Percentiles rank a stretch among this genome's conserved stretches.
phyloP scores from a whole-genome alignment of 1,140 invertebrate genomes.

The Drosophila bifasciata region DNA sequence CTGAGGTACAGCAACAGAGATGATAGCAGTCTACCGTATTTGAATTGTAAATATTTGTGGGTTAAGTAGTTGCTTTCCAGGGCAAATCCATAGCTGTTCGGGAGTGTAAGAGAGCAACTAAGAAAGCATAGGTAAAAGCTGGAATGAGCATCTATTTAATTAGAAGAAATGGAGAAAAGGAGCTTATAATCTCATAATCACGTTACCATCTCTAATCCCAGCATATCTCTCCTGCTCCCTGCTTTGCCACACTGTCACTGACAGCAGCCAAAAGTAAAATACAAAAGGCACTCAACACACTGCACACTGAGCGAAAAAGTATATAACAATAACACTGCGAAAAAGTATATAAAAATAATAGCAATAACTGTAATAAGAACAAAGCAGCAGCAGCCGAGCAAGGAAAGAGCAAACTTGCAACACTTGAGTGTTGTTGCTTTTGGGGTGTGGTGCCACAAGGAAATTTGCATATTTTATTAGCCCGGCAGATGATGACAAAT shows the following conservation, averaged over 20 bases:
- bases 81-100: too few relatives aligned
- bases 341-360: slow-evolving; percentile 6
- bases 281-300: not conserved
- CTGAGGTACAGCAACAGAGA: too few relatives aligned
- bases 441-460: slow-evolving; percentile 51
- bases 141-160: too few relatives aligned
- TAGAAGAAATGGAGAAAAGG: too few relatives aligned
- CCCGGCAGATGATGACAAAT: slow-evolving; percentile 62
- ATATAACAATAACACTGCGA: slow-evolving; percentile 4
- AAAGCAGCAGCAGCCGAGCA: slow-evolving; percentile 7
- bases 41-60: too few relatives aligned
- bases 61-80: too few relatives aligned
- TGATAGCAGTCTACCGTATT: too few relatives aligned
- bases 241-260: not conserved
- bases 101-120: too few relatives aligned
- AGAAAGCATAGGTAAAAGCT: too few relatives aligned
- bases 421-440: slow-evolving; percentile 22
- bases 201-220: too few relatives aligned
- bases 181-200: too few relatives aligned
- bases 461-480: slow-evolving; percentile 76
- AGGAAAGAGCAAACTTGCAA: slow-evolving; percentile 6
- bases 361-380: slow-evolving; percentile 9
- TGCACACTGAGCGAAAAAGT: slow-evolving; percentile 8
- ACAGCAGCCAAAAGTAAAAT: not conserved
- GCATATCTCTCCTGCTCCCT: too few relatives aligned